A percentile compares a stretch with the other conserved stretches of the same genome.
These are phyloP conservation scores for Agraylea sexmaculata DNA, from an alignment of 1,140 invertebrate genomes.

Conservation along the genomic window DNA sequence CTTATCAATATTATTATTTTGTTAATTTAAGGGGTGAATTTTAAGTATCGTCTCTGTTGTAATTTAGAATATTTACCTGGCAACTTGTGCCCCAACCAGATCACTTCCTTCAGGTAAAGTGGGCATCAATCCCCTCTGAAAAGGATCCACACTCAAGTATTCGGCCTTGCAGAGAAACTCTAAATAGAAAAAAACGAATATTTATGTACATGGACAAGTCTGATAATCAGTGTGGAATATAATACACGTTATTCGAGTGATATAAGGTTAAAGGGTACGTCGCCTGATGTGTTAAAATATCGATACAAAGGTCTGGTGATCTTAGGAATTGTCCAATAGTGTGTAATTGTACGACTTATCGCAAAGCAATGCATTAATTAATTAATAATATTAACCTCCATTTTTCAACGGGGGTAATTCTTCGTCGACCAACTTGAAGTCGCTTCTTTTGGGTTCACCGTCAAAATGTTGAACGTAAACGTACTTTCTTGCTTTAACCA, in stretches of 20 bases:
- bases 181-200: conserved; percentile 27
- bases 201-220: not conserved
- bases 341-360: no score
- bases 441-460: conserved; percentile 48
- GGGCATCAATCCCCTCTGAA: conserved; percentile 48
- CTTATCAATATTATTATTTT: not conserved
- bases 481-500: conserved; percentile 46
- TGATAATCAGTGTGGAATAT: not conserved
- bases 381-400: conserved; percentile 41
- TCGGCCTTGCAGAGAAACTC: conserved; percentile 54
- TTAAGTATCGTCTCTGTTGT: not conserved
- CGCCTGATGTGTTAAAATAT: conserved; percentile 21
- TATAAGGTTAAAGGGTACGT: no score
- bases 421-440: conserved; percentile 53
- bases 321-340: no score
- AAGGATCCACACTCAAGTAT: conserved; percentile 59
- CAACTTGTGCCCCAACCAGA: conserved; percentile 52
- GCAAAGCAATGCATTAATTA: no score
- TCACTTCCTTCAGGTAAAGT: conserved; percentile 39
- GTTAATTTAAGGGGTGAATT: not conserved
- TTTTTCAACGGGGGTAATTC: conserved; percentile 47
- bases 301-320: not conserved
- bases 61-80: conserved; percentile 34
- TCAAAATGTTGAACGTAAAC: conserved; percentile 48
- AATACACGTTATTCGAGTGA: no score